phyloP scores from a whole-genome alignment of 2,888 invertebrate species.

The Buathra laborator region DNA sequence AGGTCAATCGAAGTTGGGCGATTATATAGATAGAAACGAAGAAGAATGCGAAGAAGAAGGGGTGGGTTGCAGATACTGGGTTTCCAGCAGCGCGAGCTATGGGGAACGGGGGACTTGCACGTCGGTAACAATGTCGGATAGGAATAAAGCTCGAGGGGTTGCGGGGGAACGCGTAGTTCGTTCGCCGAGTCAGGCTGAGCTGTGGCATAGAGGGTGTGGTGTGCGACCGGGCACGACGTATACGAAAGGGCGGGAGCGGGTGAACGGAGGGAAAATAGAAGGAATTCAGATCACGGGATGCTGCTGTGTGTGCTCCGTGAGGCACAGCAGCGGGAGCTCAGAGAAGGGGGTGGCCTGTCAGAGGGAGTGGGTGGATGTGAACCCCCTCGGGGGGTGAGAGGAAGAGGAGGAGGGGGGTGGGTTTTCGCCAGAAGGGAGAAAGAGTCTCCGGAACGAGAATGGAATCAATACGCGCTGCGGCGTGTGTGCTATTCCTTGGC shows the following conservation, averaged over 20 bases:
- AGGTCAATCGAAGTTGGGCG: background rate
- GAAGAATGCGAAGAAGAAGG: conserved; percentile 14
- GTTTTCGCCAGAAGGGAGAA: conserved; percentile 71
- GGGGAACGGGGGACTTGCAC: conserved; percentile 71
- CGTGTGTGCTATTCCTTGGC: conserved; percentile 79
- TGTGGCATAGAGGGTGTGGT: conserved; percentile 61
- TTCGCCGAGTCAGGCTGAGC: conserved; percentile 64
- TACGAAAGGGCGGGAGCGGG: conserved; percentile 69
- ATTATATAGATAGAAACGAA: background rate
- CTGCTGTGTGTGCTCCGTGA: conserved; percentile 69
- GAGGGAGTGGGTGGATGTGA: conserved; percentile 66
- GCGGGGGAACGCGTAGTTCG: conserved; percentile 59
- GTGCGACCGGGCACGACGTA: conserved; percentile 61
- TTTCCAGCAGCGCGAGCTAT: conserved; percentile 65
- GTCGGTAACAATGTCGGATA: conserved; percentile 84
- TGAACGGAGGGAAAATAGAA: conserved; percentile 80
- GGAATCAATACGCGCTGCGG: conserved; percentile 83
- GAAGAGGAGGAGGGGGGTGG: conserved; percentile 27
- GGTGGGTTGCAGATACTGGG: conserved; percentile 52
- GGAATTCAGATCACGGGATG: conserved; percentile 83
- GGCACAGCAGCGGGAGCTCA: conserved; percentile 59
- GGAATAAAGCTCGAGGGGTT: conserved; percentile 79
- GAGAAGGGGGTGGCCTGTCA: conserved; percentile 65
- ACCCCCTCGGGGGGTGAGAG: conserved; percentile 38
- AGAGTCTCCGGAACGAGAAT: conserved; percentile 79